Percentiles rank a stretch among this genome's conserved stretches.
Evolutionary conservation across 2,797 vertebrate genomes (phyloP).

Genomic region (Macropus fuliginosus): DNA sequence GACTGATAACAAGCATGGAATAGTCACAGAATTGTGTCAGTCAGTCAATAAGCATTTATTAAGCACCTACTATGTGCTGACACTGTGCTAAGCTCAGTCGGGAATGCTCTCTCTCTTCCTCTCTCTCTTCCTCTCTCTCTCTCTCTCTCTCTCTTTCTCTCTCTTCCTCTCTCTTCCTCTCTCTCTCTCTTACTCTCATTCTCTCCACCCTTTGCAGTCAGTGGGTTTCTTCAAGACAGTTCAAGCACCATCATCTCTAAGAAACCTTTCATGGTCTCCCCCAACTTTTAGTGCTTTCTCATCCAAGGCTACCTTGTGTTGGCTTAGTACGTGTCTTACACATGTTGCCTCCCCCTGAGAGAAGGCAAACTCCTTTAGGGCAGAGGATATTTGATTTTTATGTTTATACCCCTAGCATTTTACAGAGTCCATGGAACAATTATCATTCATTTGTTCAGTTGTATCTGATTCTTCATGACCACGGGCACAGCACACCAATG

Average conservation of each 20-base stretch:
- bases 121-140: not conserved
- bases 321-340: not conserved
- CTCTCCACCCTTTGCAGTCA: not conserved
- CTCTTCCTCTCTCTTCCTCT: accelerated
- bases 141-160: not conserved
- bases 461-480: not conserved
- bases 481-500: not conserved
- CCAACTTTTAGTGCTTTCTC: not conserved
- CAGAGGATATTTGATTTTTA: not conserved
- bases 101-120: not conserved
- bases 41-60: not conserved
- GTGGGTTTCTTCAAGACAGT: not conserved
- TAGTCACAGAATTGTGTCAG: not conserved
- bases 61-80: not conserved
- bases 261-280: not conserved
- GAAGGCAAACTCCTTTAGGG: not conserved
- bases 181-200: not conserved
- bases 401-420: not conserved
- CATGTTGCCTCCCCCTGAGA: not conserved
- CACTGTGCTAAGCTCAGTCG: not conserved
- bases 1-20: not conserved
- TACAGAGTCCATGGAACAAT: not conserved
- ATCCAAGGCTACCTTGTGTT: not conserved
- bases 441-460: not conserved
- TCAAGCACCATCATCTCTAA: not conserved